Percentiles rank a stretch among this genome's conserved stretches.
Evolutionary conservation across 2,113 vertebrate genomes (phyloP).

Genomic region (Cyanocitta stelleri): DNA sequence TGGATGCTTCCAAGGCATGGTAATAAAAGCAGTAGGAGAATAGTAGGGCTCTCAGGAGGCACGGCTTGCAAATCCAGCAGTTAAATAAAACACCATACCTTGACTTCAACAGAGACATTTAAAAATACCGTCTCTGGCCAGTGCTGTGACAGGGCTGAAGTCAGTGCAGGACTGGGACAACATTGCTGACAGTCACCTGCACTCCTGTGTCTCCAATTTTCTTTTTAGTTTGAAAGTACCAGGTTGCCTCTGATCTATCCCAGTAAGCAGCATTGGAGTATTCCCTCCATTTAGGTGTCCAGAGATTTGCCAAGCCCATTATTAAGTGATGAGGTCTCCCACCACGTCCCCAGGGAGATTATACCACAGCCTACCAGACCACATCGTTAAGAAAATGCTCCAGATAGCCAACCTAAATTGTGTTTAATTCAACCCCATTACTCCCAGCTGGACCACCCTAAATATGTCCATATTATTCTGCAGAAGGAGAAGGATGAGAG

Average conservation of each 20-base stretch:
- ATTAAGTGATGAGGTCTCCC: slow-evolving; percentile 59
- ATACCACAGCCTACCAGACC: slow-evolving; percentile 51
- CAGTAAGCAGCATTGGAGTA: background rate
- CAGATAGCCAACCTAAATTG: slow-evolving; percentile 50
- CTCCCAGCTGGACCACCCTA: slow-evolving; percentile 62
- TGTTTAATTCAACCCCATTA: slow-evolving; percentile 50
- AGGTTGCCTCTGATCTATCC: background rate
- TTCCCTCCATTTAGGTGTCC: slow-evolving; percentile 28
- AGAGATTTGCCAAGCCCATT: slow-evolving; percentile 45
- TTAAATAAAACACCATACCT: background rate
- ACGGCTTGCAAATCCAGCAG: background rate
- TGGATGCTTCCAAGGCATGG: background rate
- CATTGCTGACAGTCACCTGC: background rate
- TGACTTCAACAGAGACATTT: background rate
- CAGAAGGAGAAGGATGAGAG: slow-evolving; percentile 22
- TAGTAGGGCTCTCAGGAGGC: background rate
- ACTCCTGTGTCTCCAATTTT: background rate
- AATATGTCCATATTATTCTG: background rate
- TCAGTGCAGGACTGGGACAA: background rate
- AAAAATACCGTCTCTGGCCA: background rate
- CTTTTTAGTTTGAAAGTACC: background rate
- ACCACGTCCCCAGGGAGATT: slow-evolving; percentile 27
- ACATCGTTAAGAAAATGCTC: slow-evolving; percentile 28
- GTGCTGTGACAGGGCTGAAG: background rate
- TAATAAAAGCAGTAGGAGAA: slow-evolving; percentile 28